Conservation (phyloP, 2,797 vertebrate species). For the Coluber constrictor region DNA sequence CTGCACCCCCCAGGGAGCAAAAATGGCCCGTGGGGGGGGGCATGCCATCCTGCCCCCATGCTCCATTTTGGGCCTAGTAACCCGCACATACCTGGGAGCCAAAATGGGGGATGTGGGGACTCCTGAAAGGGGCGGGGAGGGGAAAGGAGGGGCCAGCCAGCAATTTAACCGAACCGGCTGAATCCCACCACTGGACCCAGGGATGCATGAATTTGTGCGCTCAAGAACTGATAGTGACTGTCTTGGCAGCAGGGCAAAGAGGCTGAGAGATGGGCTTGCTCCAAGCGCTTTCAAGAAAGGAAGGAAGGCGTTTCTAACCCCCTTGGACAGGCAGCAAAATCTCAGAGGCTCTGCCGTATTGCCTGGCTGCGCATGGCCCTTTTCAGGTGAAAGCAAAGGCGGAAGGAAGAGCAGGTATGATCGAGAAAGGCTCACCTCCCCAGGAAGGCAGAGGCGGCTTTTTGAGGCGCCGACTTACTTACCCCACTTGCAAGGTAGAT, state of each 20-base stretch:
- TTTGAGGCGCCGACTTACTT: conserved; percentile 37
- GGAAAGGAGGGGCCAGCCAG: too few species aligned
- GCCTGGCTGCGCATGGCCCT: not conserved
- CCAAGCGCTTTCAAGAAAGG: not conserved
- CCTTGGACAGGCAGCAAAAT: not conserved
- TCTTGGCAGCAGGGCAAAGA: not conserved
- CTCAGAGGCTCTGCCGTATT: not conserved
- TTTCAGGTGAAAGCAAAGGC: not conserved
- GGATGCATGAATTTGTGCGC: not conserved
- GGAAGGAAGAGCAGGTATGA: not conserved
- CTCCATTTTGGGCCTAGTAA: too few species aligned
- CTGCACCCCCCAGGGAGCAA: too few species aligned
- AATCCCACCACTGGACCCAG: not conserved
- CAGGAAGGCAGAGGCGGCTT: not conserved
- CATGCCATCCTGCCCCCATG: too few species aligned
- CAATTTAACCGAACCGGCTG: too few species aligned
- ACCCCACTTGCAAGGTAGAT: conserved; percentile 93
- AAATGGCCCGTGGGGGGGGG: too few species aligned
- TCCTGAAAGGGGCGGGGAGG: too few species aligned
- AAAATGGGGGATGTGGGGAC: too few species aligned
- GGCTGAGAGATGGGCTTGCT: not conserved
- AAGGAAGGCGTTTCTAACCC: not conserved
- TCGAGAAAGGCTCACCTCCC: not conserved
- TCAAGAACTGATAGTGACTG: not conserved
- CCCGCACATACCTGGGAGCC: too few species aligned